Evolutionary conservation across 2,113 vertebrate genomes (phyloP), one percentile per base, ranked within the genome.

Genomic region (Silurus asotus): DNA sequence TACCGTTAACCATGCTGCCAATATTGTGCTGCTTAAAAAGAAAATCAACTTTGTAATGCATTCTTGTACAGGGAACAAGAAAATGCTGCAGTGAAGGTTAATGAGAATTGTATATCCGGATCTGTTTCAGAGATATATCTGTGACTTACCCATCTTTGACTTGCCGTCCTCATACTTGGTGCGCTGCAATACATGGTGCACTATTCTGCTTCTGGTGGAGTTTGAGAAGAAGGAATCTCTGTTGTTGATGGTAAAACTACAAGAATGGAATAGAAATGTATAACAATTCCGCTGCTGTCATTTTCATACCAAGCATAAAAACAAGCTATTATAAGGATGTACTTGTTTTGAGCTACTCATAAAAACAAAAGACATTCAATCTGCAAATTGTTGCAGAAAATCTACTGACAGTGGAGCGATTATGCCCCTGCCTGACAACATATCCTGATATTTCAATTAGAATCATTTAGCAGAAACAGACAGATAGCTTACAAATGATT

Each of bases 171-270:
- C 98, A 70, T 99, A 99, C 87, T 99, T 99, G 5, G 97, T 99
- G 87, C 97, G 96, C 90, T 99, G 98, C 45, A 99, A 94, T 89
- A 99, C 95, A 78, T 99, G 98, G 92, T 99, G 97, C 14, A 99
- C 97, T 17, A 99, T 99, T 90, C 97, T 96, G 91, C 97, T 99
- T 92, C 98, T 94, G 61, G 97, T 98, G 20, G 98, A 98, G 89
- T 99, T 99, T 92, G 98, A 99, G 94, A 99, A 99, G 94, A 99
- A 99, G 14, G 96, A 97, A 89, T 97, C 95, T 92, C 96, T 97
- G 91, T 98, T 99, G 95, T 96, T 99, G 94, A 99, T 99, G 0
- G 96, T 98, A 90, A 99, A 99, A 87, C 98, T 99, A 87, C 74
- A 70, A 65, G 28, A 56, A 55, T 72, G 37, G 53, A 48, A 84